phyloP scores from a whole-genome alignment of 2,113 vertebrate genomes.

The Muscicapa adusta region DNA sequence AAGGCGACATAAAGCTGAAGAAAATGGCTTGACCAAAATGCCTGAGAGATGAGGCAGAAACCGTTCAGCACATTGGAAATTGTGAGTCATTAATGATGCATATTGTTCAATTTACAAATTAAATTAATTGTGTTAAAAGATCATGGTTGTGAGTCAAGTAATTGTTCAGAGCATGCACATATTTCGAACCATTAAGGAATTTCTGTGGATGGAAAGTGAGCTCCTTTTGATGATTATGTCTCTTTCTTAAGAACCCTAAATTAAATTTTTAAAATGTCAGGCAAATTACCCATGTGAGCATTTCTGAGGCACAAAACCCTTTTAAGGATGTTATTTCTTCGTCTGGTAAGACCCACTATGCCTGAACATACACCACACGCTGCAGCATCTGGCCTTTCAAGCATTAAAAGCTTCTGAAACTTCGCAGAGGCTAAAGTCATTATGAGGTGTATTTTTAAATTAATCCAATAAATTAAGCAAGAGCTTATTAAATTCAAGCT shows the following conservation, averaged over 20 bases:
- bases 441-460: slow-evolving; percentile 52
- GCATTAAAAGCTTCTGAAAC: slow-evolving; percentile 19
- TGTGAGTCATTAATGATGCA: slow-evolving; percentile 58
- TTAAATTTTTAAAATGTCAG: slow-evolving; percentile 64
- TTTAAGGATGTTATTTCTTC: slow-evolving; percentile 26
- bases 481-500: slow-evolving; percentile 31
- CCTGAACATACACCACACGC: not conserved
- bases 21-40: not conserved
- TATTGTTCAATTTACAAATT: slow-evolving; percentile 59
- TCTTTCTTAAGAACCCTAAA: slow-evolving; percentile 49
- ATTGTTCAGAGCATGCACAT: not conserved
- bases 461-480: slow-evolving; percentile 49
- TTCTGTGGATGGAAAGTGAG: slow-evolving; percentile 20
- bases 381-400: slow-evolving; percentile 8
- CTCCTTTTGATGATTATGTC: slow-evolving; percentile 46
- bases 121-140: slow-evolving; percentile 61
- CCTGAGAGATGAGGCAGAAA: slow-evolving; percentile 12
- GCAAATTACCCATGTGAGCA: not conserved
- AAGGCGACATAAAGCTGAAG: not conserved
- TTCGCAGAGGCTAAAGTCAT: slow-evolving; percentile 43
- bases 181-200: slow-evolving; percentile 48
- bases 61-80: slow-evolving; percentile 8
- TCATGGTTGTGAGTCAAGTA: slow-evolving; percentile 29
- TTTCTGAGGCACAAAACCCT: slow-evolving; percentile 39
- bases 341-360: not conserved